Percentiles rank a stretch among this genome's conserved stretches.
Evolutionary conservation across 2,797 vertebrate genomes (phyloP).

Genomic region (Pantherophis alleghaniensis): DNA sequence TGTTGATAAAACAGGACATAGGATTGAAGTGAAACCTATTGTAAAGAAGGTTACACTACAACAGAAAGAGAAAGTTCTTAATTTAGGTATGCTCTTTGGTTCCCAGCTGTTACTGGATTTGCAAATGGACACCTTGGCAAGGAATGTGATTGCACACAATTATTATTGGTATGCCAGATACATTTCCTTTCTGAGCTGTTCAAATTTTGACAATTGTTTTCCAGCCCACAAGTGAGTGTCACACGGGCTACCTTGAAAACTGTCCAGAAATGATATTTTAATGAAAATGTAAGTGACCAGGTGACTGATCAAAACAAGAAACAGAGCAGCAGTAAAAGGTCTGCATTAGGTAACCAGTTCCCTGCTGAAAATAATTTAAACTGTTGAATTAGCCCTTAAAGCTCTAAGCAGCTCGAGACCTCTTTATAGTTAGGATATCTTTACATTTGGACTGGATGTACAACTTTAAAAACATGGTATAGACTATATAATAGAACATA

Average conservation of each 20-base stretch:
- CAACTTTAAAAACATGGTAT: background rate
- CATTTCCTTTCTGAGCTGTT: background rate
- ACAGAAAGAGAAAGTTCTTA: background rate
- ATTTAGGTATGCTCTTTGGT: background rate
- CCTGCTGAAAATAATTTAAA: background rate
- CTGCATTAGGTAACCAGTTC: background rate
- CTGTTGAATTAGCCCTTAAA: background rate
- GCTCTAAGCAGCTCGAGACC: background rate
- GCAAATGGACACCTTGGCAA: background rate
- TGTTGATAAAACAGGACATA: background rate
- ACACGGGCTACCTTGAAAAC: background rate
- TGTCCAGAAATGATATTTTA: background rate
- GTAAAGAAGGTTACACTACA: background rate
- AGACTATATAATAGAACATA: background rate
- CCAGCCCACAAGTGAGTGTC: background rate
- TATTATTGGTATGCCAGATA: background rate
- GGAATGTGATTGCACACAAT: background rate
- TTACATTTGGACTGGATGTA: background rate
- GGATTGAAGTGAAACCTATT: background rate
- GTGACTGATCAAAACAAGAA: background rate
- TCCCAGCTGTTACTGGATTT: background rate
- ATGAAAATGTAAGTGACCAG: background rate
- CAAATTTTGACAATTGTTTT: background rate
- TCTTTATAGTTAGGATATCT: background rate
- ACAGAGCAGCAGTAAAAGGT: background rate